Evolutionary conservation across 2,797 vertebrate species (phyloP), one percentile per base, ranked within the genome.

Genomic region (Chelmon rostratus): DNA sequence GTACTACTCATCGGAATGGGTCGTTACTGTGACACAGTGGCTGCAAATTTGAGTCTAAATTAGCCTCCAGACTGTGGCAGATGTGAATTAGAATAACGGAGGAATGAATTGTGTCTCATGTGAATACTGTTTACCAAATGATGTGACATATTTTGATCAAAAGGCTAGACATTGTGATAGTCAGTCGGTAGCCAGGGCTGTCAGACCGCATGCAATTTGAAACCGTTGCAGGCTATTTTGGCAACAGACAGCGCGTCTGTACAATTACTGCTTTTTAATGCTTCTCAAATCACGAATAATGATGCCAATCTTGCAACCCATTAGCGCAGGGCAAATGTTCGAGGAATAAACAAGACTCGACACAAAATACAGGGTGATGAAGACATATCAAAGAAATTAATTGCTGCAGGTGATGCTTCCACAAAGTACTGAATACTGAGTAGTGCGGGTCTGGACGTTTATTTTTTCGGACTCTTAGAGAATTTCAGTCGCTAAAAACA

Each of bases 151-250:
- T 53, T 71, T 73, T 81, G 37, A 58, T 62, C 33, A 52, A 52
- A 82, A 35, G 23, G 47, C 19, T 37, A 50, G n/a, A 70, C 35
- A 70, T 21, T 70, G 19, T 53, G 28, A 59, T 40, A 56, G 73
- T 79, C 11, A 65, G 3, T 31, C 57, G 53, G 19, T 52, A 38
- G 50, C 23, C 28, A 5, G 9, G 33, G 52, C 35, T 73, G 31
- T 76, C 52, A 73, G 42, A 61, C 38, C 53, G 47, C 67, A 53
- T 68, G 62, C 28, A 54, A 38, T 58, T 73, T 80, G 47, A 68
- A 82, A 82, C 57, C 1, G 9, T 33, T 63, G 16, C 44, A 15
- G 35, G 69, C 47, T 77, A 25, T 79, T 73, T 23, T 35, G 38
- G 33, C 58, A 73, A 49, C 44, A 38, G 19, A 33, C n/a, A 6